phyloP scores from a whole-genome alignment of 2,113 vertebrate genomes.

The Eupsittula cactorum region DNA sequence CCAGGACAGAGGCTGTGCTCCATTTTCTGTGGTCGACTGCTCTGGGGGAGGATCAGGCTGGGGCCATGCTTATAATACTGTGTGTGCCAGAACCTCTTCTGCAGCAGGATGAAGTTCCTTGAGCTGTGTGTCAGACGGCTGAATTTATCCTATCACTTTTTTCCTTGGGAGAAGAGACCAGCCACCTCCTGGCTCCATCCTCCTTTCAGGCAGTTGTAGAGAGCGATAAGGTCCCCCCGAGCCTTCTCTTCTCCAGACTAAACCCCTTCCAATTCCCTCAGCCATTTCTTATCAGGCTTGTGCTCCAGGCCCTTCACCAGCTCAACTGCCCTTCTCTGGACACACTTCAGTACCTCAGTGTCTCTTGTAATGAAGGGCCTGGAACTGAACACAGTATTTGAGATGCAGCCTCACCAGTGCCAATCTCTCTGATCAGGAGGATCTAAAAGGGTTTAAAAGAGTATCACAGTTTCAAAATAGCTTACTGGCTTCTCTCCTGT shows the following conservation, averaged over 20 bases:
- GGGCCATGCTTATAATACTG: fast-evolving
- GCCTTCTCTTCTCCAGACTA: background rate
- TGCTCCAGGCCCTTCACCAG: background rate
- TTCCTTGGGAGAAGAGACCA: background rate
- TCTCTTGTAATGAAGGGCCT: background rate
- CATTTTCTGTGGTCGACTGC: background rate
- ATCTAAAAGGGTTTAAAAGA: background rate
- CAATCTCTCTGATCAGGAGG: background rate
- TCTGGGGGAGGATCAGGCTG: background rate
- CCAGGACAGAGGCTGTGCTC: background rate
- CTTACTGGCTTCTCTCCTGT: background rate
- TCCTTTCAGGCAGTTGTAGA: background rate
- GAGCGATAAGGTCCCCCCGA: background rate
- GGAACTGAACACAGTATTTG: background rate
- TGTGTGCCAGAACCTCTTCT: background rate
- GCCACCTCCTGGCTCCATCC: background rate
- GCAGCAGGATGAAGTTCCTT: background rate
- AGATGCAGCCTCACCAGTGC: background rate
- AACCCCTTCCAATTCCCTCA: background rate
- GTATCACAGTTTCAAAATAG: background rate
- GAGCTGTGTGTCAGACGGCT: background rate
- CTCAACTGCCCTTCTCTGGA: background rate
- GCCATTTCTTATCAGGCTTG: background rate
- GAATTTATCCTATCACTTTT: background rate
- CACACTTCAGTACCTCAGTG: background rate